Conservation (phyloP, 2,888 invertebrate species). For the Pristionchus fissidentatus region DNA sequence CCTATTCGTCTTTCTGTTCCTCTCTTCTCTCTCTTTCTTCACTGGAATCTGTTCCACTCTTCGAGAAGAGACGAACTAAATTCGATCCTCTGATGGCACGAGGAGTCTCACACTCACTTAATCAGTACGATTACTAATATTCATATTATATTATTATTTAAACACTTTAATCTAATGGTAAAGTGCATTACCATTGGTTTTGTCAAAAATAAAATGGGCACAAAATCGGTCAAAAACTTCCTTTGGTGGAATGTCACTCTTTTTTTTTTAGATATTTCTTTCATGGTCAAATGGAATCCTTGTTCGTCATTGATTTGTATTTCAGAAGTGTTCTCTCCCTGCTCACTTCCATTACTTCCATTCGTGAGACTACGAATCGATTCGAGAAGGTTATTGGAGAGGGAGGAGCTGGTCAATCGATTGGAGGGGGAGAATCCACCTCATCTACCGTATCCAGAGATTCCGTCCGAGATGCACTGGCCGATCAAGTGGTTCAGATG, state of each 20-base stretch:
- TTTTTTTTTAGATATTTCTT: too few species aligned
- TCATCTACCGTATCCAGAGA: slow-evolving; percentile 41
- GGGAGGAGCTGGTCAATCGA: slow-evolving; percentile 2
- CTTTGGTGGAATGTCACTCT: too few species aligned
- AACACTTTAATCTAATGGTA: too few species aligned
- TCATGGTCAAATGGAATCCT: too few species aligned
- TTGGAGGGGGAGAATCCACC: not conserved
- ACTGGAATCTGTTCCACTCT: slow-evolving; percentile 59
- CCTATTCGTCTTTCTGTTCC: slow-evolving; percentile 25
- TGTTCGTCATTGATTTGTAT: not conserved
- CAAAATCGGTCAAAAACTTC: too few species aligned
- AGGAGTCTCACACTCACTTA: slow-evolving; percentile 65
- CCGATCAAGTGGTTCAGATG: slow-evolving; percentile 49
- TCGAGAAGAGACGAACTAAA: slow-evolving; percentile 63
- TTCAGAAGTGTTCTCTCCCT: slow-evolving; percentile 31
- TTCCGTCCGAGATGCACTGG: slow-evolving; percentile 49
- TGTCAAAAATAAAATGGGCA: too few species aligned
- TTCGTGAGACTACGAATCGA: slow-evolving; percentile 19
- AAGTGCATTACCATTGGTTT: too few species aligned
- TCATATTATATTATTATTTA: not conserved
- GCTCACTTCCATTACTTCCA: slow-evolving; percentile 7
- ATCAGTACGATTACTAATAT: slow-evolving; percentile 52
- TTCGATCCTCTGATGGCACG: slow-evolving; percentile 66
- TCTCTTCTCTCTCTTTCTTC: slow-evolving; percentile 6
- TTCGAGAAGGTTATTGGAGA: slow-evolving; percentile 39